Base-by-base conservation (phyloP, 2,113 vertebrate genomes). In the Perccottus glenii region DNA sequence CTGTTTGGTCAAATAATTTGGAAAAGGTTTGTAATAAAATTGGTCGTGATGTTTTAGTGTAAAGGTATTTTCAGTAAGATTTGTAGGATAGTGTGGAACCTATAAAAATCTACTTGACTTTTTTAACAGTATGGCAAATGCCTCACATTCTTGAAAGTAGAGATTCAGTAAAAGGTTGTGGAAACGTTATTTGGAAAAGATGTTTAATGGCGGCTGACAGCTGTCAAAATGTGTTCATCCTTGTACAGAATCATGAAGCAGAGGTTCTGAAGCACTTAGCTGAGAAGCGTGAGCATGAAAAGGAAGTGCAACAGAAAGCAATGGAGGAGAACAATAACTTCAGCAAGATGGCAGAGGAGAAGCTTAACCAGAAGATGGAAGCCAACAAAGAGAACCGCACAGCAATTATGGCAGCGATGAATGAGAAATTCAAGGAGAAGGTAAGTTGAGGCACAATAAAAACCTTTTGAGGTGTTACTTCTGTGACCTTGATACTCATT, bases 301-400 rank as follows among this genome's bases (percentile, higher is more conserved):
- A 98, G 74, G 96, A 96, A 57, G 98, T 99, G 90, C 94, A 94
- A 9, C 95, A 97, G 86, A 99, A 99, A 85, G 96, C 96, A 0
- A 93, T 94, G 75, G 96, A 98, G 63, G 97, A 98, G 71, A 98
- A 97, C 87, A 96, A 98, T 89, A 98, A 98, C 89, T 99, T 99
- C 91, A 99, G 96, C 80, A 98, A 98, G 87, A 96, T 98, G 95
- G 95, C 98, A 4, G 98, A 99, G 81, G 97, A 99, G 91, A 99
- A 99, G 81, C 93, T 99, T 77, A 96, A 96, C 85, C 94, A 93
- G 88, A 99, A 99, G 88, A 98, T 99, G 97, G 97, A 98, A 91
- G 95, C 96, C 15, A 98, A 94, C 87, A 97, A 99, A 85, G 98
- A 97, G 81, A 99, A 99, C 81, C 95, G 96, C 5, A 94, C 97